These are phyloP conservation scores for Mastomys coucha DNA, from an alignment of 2,113 vertebrate genomes.

Conservation along the genomic window DNA sequence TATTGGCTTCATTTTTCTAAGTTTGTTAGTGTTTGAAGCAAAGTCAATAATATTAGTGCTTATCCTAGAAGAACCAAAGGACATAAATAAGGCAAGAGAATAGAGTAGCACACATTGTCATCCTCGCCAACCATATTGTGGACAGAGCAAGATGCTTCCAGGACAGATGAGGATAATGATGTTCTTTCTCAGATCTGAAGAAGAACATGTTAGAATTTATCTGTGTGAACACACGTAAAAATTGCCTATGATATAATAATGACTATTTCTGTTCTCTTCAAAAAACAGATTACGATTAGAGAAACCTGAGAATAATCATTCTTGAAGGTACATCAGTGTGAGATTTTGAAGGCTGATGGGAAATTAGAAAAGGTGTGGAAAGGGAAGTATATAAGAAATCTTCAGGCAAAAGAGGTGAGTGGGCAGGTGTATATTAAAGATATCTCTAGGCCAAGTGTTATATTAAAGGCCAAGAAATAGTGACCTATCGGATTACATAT, in stretches of 20 bases:
- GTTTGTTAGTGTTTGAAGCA: background rate
- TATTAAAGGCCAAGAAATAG: background rate
- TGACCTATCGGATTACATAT: background rate
- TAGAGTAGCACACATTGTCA: background rate
- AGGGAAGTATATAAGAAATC: background rate
- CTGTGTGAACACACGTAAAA: background rate
- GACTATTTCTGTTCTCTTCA: background rate
- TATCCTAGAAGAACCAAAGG: background rate
- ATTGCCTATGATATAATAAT: background rate
- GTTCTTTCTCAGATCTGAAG: background rate
- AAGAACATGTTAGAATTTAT: background rate
- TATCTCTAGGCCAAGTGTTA: background rate
- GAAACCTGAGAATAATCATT: background rate
- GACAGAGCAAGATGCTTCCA: background rate
- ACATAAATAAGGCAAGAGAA: conserved; percentile 6
- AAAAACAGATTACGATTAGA: background rate
- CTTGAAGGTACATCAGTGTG: background rate
- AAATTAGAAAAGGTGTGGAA: background rate
- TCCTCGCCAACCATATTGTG: background rate
- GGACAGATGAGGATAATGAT: background rate
- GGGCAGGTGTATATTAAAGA: background rate
- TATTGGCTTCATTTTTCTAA: background rate
- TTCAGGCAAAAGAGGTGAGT: background rate
- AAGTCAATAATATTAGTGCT: background rate
- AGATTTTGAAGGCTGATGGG: background rate